Base-by-base conservation (phyloP, 2,888 invertebrate genomes). In the Sinhomidia bicolor region DNA sequence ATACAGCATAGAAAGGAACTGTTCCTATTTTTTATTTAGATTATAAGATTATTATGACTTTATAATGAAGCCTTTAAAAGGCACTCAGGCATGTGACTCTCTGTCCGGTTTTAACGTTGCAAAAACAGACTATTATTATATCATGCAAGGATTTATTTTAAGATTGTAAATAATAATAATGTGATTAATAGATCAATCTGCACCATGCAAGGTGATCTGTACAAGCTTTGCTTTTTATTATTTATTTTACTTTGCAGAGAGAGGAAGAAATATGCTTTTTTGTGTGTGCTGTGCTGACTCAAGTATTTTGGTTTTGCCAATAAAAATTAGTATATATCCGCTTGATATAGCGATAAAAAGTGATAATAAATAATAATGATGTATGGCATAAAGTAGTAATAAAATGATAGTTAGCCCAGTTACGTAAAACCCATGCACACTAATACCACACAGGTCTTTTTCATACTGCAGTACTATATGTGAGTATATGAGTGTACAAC, bases 241-340 rank as follows among this genome's bases (percentile, higher is more conserved):
- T 68, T 68, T 20, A 20, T 17, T 68, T 68, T 68, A 9, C 17
- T 68, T 68, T 20, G 17, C 7, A 23, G 47, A 9, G 44, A 23
- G 74, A 51, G 26, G 23, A 29, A 20, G 74, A 26, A n/a, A 51
- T 20, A 32, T 7, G 12, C n/a, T n/a, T n/a, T n/a, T 26, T 12
- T 26, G 60, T 9, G 23, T 23, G 12, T 44, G 41, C 12, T 44
- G 32, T 71, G 32, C 32, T 20, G 29, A 29, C 6, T 47, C 23
- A 26, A 12, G 17, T 32, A 7, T 17, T 47, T 78, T 51, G 20
- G 36, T 65, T 57, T 57, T 81, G 86, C 80, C 81, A 86, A 85
- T 85, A 78, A 79, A 79, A 86, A 71, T 86, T 80, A 81, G 68
- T 68, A 5, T n/a, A 78, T 80, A 80, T 86, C 86, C 86, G 86